Base-by-base conservation (phyloP, 2,113 vertebrate genomes). In the Menidia beryllina region DNA sequence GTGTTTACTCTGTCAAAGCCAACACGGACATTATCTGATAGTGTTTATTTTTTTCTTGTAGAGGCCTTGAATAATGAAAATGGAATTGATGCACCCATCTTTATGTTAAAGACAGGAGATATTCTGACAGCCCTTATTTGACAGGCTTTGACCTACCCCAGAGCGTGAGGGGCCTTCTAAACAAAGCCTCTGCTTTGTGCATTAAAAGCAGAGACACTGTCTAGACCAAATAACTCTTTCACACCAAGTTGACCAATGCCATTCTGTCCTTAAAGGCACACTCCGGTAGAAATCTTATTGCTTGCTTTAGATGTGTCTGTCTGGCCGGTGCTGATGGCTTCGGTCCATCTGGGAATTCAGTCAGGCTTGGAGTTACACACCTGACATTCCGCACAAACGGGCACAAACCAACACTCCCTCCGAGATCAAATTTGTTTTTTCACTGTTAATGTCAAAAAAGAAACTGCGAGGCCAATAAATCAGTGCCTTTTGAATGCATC, bases 61-160 rank as follows among this genome's bases (percentile, higher is more conserved):
- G 34, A 73, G 72, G 67, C 85, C 72, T 71, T 89, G 78, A 89
- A 92, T 90, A 87, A 91, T 91, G 88, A 84, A 34, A 90, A 87
- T 75, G 50, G 55, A 25, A 86, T 86, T 39, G 20, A 65, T 34
- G 3, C 60, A 73, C 81, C 77, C 58, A 53, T 81, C 47, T 83
- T 88, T 80, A 88, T 84, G 79, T 83, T 65, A 71, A 87, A 86
- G 71, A 77, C 59, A 54, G 79, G 75, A 69, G 82, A 51, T 78
- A 74, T 77, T 83, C 81, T 69, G 79, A 79, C 81, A 83, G 72
- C 57, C 73, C 38, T 59, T 78, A 76, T 81, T 82, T 77, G 82
- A 89, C 77, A 77, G 71, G 61, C 79, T 77, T 79, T 75, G 77
- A 82, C 84, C 81, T 85, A 39, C 68, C 26, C 21, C 21, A n/a